Evolutionary conservation across 2,113 vertebrate genomes (phyloP).

Genomic region (Stigmatopora nigra): DNA sequence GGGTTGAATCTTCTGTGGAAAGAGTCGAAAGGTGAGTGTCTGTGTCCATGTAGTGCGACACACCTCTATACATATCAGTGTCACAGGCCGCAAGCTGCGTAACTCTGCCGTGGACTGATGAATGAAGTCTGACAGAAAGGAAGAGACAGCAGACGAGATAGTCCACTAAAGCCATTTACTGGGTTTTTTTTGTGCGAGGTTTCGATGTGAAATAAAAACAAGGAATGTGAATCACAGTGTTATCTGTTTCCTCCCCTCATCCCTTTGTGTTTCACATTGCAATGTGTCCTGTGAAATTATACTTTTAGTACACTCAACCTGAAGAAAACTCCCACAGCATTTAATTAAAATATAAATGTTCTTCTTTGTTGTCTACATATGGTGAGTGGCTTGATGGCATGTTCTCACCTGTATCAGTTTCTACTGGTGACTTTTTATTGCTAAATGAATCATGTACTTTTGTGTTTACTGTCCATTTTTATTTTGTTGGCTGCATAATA

Average conservation of each 20-base stretch:
- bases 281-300: too few species aligned
- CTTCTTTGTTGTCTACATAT: neutral
- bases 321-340: neutral
- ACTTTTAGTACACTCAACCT: neutral
- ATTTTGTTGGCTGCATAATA: too few species aligned
- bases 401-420: too few species aligned
- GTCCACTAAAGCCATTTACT: constrained; percentile 43
- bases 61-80: constrained; percentile 40
- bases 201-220: constrained; percentile 1
- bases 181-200: constrained; percentile 19
- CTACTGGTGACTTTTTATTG: too few species aligned
- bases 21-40: constrained; percentile 30
- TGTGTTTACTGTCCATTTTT: too few species aligned
- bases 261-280: too few species aligned
- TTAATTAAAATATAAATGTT: too few species aligned
- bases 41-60: constrained; percentile 24
- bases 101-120: constrained; percentile 37
- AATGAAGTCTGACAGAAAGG: constrained; percentile 22
- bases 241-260: neutral
- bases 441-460: too few species aligned
- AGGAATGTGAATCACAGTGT: neutral
- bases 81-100: constrained; percentile 33
- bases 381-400: neutral
- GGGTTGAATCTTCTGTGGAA: constrained; percentile 53
- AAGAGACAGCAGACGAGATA: constrained; percentile 25